Conservation (phyloP, 2,888 invertebrate species). For the Netelia inedita region DNA sequence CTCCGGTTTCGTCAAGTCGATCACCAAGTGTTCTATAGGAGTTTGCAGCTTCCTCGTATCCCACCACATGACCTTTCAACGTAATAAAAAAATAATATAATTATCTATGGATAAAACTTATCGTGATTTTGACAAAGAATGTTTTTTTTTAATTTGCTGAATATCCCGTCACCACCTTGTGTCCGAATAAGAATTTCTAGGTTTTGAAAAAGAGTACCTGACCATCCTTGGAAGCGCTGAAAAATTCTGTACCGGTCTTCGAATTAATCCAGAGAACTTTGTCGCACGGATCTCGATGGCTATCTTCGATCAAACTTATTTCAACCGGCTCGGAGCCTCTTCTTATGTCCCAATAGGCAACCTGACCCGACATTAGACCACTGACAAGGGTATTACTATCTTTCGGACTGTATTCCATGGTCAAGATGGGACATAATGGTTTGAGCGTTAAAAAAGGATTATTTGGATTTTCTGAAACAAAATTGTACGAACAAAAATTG, state of each 20-base stretch:
- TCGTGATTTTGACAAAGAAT: too few species aligned
- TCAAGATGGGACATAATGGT: conserved; percentile 80
- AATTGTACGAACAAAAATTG: not conserved
- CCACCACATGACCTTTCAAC: conserved; percentile 87
- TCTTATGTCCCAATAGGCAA: conserved; percentile 94
- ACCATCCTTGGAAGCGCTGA: conserved; percentile 97
- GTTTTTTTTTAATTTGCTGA: too few species aligned
- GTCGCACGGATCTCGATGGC: conserved; percentile 95
- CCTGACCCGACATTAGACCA: conserved; percentile 83
- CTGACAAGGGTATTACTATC: conserved; percentile 82
- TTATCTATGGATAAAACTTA: not conserved
- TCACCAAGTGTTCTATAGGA: conserved; percentile 90
- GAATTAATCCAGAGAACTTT: conserved; percentile 97
- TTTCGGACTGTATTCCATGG: conserved; percentile 83
- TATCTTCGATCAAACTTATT: conserved; percentile 91
- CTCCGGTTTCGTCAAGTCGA: conserved; percentile 90
- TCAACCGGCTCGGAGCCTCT: conserved; percentile 93
- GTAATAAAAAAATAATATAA: conserved; percentile 1
- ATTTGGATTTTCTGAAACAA: conserved; percentile 82
- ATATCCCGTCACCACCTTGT: too few species aligned
- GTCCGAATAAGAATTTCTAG: conserved; percentile 69
- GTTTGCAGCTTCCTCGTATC: conserved; percentile 91
- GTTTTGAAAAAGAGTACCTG: conserved; percentile 86
- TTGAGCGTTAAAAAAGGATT: conserved; percentile 81
- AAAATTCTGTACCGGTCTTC: conserved; percentile 97